Evolutionary conservation across 2,888 invertebrate genomes (phyloP), one percentile per base, ranked within the genome.

Genomic region (Gryllus longicercus): DNA sequence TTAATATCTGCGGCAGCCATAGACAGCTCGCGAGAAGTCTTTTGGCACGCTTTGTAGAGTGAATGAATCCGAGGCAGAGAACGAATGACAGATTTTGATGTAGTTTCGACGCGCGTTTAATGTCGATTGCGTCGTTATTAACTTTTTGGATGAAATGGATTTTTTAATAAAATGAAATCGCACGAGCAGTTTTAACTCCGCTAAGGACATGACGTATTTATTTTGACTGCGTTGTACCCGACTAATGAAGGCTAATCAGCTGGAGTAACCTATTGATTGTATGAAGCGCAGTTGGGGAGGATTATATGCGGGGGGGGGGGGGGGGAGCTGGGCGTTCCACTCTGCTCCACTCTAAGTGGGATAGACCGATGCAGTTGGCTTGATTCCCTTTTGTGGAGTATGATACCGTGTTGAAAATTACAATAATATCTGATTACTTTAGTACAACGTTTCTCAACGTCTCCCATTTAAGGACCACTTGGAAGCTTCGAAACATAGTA

Each of bases 81-180:
- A 63, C 16, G 11, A 63, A 63, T 63, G 63, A 63, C 63, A 63
- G 16, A 63, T 63, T 63, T 63, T 63, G 63, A 63, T 63, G 63
- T 63, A 63, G 63, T 63, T 63, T 63, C 63, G 63, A 63, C 63
- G 63, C 16, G 63, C 63, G n/a, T 63, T 63, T 63, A 63, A n/a
- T 63, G 63, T 63, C n/a, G 63, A 63, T 63, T 63, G 63, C 63
- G 63, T 16, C 63, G 63, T 63, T 63, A 63, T 14, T 63, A 63
- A 63, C 63, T 63, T 63, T 63, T 63, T 63, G 63, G 63, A 63
- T 63, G 63, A 63, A 63, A 63, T 63, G 63, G 63, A 63, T 63
- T 63, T 63, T 63, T 63, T 63, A 63, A 63, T 63, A 63, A 63
- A 63, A 63, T 63, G 63, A n/a, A 63, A 63, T 63, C 63, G 63